Percentiles rank a stretch among this genome's conserved stretches.
phyloP scores from a whole-genome alignment of 1,140 invertebrate species.

The Orchestia grillus region DNA sequence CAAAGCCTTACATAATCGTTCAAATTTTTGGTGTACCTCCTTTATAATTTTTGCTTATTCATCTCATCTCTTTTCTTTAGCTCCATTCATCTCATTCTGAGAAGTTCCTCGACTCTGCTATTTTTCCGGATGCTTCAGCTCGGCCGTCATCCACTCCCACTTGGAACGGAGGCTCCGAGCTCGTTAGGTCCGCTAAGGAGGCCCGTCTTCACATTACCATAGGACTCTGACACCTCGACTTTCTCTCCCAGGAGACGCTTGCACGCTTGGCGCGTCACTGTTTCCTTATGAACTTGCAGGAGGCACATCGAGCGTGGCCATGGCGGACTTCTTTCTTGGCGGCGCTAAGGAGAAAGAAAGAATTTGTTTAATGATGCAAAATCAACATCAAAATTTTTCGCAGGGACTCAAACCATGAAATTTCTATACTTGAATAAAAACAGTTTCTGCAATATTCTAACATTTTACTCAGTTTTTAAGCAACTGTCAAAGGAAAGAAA shows the following conservation, averaged over 20 bases:
- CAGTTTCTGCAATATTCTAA: too few species aligned
- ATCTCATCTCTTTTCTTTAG: background rate
- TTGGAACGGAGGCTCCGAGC: background rate
- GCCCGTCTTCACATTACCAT: background rate
- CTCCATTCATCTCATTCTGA: background rate
- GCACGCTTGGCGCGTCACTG: background rate
- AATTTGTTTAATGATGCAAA: too few species aligned
- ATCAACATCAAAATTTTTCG: too few species aligned
- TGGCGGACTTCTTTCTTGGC: background rate
- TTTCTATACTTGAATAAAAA: too few species aligned
- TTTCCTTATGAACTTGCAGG: background rate
- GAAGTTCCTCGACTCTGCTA: background rate
- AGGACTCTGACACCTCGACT: conserved; percentile 12
- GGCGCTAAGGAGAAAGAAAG: background rate
- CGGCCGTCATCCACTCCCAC: background rate
- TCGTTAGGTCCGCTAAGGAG: background rate
- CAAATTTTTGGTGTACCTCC: too few species aligned
- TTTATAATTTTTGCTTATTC: background rate
- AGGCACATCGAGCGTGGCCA: background rate
- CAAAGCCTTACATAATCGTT: too few species aligned
- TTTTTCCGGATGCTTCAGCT: background rate
- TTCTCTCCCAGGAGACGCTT: background rate
- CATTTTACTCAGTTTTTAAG: too few species aligned
- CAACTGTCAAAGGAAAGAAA: too few species aligned
- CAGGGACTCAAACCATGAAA: too few species aligned